Conservation (phyloP, 2,113 vertebrate genomes). For the Trogon melanurus region DNA sequence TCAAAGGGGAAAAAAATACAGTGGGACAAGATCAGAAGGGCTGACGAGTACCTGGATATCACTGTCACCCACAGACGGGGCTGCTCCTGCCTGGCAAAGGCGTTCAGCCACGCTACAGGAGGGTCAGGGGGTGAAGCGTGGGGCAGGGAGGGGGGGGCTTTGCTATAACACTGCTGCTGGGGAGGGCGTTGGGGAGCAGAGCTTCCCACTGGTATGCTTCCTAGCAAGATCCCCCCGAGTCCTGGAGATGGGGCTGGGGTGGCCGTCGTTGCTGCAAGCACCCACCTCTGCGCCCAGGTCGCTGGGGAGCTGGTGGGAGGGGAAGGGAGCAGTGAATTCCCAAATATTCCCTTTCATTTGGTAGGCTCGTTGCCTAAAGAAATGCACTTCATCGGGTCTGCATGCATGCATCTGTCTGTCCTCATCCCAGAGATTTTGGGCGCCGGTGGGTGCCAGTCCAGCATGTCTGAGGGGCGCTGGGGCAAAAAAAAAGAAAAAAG, state of each 20-base stretch:
- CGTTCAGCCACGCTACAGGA: not conserved
- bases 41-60: not conserved
- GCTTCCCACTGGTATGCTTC: not conserved
- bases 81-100: not conserved
- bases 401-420: not conserved
- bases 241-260: not conserved
- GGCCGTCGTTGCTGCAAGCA: not conserved
- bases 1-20: rapidly evolving
- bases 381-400: not conserved
- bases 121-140: rapidly evolving
- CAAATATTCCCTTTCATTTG: not conserved
- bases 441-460: not conserved
- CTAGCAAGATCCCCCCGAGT: not conserved
- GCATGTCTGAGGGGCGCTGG: not conserved
- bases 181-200: not conserved
- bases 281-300: rapidly evolving
- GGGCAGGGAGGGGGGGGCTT: not conserved
- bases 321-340: not conserved
- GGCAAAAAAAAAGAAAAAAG: not conserved
- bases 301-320: rapidly evolving
- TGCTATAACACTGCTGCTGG: not conserved
- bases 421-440: not conserved
- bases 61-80: not conserved
- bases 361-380: not conserved
- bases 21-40: not conserved